Base-by-base conservation (phyloP, 2,888 invertebrate genomes). In the Onthophagus sagittarius region DNA sequence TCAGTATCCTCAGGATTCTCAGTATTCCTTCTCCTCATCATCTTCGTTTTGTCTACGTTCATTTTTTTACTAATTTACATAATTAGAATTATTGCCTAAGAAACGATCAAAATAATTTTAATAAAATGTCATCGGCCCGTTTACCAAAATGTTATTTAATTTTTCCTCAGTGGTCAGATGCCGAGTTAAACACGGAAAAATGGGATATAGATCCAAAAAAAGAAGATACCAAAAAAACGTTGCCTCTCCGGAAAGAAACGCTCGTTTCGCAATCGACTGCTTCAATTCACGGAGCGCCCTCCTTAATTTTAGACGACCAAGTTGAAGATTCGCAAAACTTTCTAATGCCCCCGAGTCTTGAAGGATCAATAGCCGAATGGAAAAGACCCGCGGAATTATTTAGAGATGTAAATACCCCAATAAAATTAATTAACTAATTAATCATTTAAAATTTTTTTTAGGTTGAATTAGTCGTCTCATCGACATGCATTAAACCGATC, bases 121-220 rank as follows among this genome's bases (percentile, higher is more conserved):
- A 13, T 32, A 31, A 31, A 67, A 67, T 67, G 67, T 67, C 67
- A 32, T 23, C 67, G 4, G 23, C 11, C 3, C 23, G 23, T 53
- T 67, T 23, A n/a, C 32, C 67, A 31, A n/a, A 23, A 31, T 23
- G 31, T 5, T 67, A 5, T 32, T 31, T 67, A 67, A 67, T 67
- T n/a, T 83, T 83, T 78, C 77, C 76, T 5, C 83, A 83, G 77
- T 84, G 84, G 82, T 74, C 76, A n/a, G 84, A 84, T 76, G 75
- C 76, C n/a, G 81, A 81, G 11, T 53, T 83, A 6, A 83, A 82
- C 75, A 62, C 70, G 0, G 84, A 84, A 77, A 82, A 81, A 77
- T 84, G 84, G 84, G 82, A 82, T 65, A 6, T 70, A 5, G 74
- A 73, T 5, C 75, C 74, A 75, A 13, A 72, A 9, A 76, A 75